phyloP scores from a whole-genome alignment of 2,888 invertebrate genomes.

The Odontocolon sp. region DNA sequence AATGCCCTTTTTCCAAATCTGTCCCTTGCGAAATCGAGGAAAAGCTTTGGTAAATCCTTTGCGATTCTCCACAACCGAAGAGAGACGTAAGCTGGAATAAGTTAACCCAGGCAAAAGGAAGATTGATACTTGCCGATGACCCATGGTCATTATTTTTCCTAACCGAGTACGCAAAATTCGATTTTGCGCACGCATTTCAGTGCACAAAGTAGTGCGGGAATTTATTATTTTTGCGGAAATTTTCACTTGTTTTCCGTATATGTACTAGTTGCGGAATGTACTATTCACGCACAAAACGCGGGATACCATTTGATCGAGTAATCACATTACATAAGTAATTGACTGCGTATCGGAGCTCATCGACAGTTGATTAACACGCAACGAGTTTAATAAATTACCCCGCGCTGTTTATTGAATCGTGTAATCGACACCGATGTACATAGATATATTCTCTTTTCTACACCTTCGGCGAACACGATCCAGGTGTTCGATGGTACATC shows the following conservation, averaged over 20 bases:
- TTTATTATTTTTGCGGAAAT: no score
- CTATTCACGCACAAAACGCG: no score
- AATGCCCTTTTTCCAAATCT: constrained; percentile 14
- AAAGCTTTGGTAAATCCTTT: constrained; percentile 16
- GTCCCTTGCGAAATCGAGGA: constrained; percentile 10
- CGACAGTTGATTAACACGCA: constrained; percentile 12
- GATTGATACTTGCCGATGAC: not conserved
- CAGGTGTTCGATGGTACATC: not conserved
- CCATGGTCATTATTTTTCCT: not conserved
- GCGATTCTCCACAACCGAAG: not conserved
- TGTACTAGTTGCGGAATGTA: no score
- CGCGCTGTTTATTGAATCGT: constrained; percentile 8
- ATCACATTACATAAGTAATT: constrained; percentile 32
- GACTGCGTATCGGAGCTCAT: not conserved
- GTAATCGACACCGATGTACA: constrained; percentile 8
- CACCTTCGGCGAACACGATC: not conserved
- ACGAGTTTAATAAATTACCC: constrained; percentile 18
- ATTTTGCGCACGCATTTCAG: no score
- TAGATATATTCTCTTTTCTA: not conserved
- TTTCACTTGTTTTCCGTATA: no score
- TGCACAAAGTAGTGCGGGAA: no score
- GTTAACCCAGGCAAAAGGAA: not conserved
- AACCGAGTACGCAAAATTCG: constrained; percentile 2
- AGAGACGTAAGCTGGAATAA: not conserved
- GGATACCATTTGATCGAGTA: not conserved